A percentile compares a stretch with the other conserved stretches of the same genome.
phyloP scores from a whole-genome alignment of 1,140 invertebrate genomes.

The Carcinoscorpius rotundicauda region DNA sequence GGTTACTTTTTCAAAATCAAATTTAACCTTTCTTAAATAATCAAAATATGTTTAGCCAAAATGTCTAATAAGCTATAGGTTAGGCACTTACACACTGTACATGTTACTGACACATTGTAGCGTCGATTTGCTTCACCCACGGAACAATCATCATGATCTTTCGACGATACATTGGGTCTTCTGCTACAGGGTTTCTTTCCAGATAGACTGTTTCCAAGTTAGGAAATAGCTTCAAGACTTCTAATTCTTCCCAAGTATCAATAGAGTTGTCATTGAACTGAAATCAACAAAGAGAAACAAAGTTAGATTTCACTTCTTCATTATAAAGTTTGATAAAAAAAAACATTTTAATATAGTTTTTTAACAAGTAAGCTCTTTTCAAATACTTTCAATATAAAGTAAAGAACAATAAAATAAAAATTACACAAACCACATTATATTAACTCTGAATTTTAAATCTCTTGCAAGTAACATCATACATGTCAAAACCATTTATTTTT shows the following conservation, averaged over 20 bases:
- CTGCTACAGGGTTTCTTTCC: slow-evolving; percentile 78
- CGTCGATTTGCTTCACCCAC: slow-evolving; percentile 83
- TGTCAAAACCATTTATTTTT: no score
- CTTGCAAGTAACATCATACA: no score
- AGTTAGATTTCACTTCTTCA: not conserved
- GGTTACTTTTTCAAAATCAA: no score
- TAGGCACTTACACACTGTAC: no score
- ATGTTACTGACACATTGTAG: slow-evolving; percentile 42
- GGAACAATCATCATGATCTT: slow-evolving; percentile 83
- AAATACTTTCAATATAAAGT: slow-evolving; percentile 4
- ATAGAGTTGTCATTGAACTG: slow-evolving; percentile 89
- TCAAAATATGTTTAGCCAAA: no score
- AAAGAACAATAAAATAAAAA: no score
- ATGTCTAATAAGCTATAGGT: no score
- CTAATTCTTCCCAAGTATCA: slow-evolving; percentile 68
- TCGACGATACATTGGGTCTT: slow-evolving; percentile 72
- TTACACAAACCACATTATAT: no score
- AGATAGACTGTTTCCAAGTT: slow-evolving; percentile 82
- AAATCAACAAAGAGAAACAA: slow-evolving; percentile 25
- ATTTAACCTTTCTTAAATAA: no score
- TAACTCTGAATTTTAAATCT: no score
- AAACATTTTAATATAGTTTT: not conserved
- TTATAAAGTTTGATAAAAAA: not conserved
- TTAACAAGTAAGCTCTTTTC: slow-evolving; percentile 1
- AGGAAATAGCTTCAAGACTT: slow-evolving; percentile 57